phyloP scores from a whole-genome alignment of 2,113 vertebrate species.

The Choloepus hoffmanni region DNA sequence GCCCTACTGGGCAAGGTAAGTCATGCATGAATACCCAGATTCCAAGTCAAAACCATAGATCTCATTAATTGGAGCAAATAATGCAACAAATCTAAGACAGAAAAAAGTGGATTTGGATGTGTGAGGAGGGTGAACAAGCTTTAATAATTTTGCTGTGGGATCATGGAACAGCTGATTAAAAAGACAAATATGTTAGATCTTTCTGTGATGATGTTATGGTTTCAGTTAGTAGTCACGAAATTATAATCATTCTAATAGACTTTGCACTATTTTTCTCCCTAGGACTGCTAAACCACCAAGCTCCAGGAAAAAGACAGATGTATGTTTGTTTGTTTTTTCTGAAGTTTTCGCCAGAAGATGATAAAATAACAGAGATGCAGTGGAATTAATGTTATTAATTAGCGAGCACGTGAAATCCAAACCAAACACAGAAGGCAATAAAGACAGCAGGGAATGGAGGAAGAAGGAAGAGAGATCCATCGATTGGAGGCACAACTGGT shows the following conservation, averaged over 20 bases:
- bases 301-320: neutral
- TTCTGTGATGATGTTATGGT: neutral
- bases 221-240: neutral
- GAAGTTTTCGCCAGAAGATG: neutral
- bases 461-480: neutral
- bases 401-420: neutral
- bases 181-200: neutral
- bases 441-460: neutral
- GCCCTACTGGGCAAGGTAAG: neutral
- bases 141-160: neutral
- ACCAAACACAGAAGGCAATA: neutral
- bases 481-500: neutral
- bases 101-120: neutral
- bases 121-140: neutral
- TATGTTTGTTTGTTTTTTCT: neutral
- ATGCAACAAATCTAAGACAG: neutral
- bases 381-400: neutral
- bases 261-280: neutral
- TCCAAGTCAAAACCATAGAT: neutral
- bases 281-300: neutral
- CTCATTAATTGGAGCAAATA: neutral
- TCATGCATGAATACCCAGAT: neutral
- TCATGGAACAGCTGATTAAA: neutral
- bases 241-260: neutral
- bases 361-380: neutral